Evolutionary conservation across 2,888 invertebrate species (phyloP), one percentile per base, ranked within the genome.

Genomic region (Drosophila austrosaltans): DNA sequence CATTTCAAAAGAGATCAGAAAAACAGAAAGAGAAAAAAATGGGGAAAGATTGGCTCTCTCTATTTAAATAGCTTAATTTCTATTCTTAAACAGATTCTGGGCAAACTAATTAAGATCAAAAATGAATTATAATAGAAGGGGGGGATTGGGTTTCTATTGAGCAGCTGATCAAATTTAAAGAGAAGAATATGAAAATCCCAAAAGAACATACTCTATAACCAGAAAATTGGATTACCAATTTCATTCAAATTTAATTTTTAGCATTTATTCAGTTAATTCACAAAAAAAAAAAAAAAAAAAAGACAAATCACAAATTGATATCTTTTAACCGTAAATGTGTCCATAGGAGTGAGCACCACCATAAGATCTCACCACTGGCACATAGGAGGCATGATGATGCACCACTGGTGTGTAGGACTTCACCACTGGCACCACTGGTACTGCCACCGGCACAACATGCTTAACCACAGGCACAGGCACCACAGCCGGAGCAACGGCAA

Each of bases 391-490:
- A 28, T 40, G 28, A 53, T 54, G 53, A 40, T 62, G 61, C 2
- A 54, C 39, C 53, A 63, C 40, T 16, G 63, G 63, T 1, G 44
- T 58, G 28, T 59, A 72, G 36, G 53, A 67, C 66, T 75, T 74
- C 10, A 74, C 28, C 7, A 78, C 76, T 0, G 79, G 68, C 32
- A 78, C 78, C 63, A 76, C 30, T 5, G 30, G 30, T 5, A 30
- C 16, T 73, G 60, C 60, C 32, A 66, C 66, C 4, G 66, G 59
- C 7, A 66, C 63, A 16, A 16, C 16, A 16, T 22, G 53, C 65
- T 2, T 16, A 16, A 66, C 72, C n/a, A 76, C 67, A 0, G 76
- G 8, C 40, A 67, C 67, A 6, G 67, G 63, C 16, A 67, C 65
- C 5, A 57, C 67, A 4, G 66, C 73, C n/a, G 74, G 66, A 0